Evolutionary conservation across 2,797 vertebrate genomes (phyloP), one percentile per base, ranked within the genome.

Genomic region (Periophthalmus magnuspinnatus): DNA sequence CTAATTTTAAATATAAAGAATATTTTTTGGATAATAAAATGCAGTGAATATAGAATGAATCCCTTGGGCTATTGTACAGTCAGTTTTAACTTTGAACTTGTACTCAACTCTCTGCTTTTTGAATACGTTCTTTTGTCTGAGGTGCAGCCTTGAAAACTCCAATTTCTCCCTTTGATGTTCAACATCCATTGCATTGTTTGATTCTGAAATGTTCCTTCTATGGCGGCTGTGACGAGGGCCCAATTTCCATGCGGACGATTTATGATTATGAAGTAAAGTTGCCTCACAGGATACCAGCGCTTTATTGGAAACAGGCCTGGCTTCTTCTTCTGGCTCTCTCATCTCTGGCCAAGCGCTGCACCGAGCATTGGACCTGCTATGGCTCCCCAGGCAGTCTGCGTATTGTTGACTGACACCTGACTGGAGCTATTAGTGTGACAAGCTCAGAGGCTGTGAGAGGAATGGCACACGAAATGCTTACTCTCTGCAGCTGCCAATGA

Each of bases 221-320:
- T 78, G 74, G 81, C 74, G 77, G 82, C 83, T 81, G 86, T 74
- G 63, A 85, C 64, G 65, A 88, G 84, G 79, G 80, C 24, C 77
- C 74, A 81, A 84, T 84, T 86, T 91, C 88, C 89, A 91, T 81
- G 74, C 10, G 79, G 78, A 85, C 81, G 68, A 92, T 92, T 93
- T 92, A 93, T 91, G 89, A 86, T 89, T 87, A 88, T 86, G 83
- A 90, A 88, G 88, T 85, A 72, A 72, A 83, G 83, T 86, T 86
- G 86, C 87, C 86, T 91, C 81, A 79, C 78, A 82, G 76, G 84
- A 90, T 81, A 83, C 82, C 86, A 89, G 84, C 57, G 70, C 82
- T 89, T 92, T 93, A 93, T 93, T 87, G 84, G 93, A 91, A 93
- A 84, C 90, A 94, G 91, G 82, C 81, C 81, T 77, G 79, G 76